Evolutionary conservation across 2,113 vertebrate genomes (phyloP).

Genomic region (Accipiter cooperii): DNA sequence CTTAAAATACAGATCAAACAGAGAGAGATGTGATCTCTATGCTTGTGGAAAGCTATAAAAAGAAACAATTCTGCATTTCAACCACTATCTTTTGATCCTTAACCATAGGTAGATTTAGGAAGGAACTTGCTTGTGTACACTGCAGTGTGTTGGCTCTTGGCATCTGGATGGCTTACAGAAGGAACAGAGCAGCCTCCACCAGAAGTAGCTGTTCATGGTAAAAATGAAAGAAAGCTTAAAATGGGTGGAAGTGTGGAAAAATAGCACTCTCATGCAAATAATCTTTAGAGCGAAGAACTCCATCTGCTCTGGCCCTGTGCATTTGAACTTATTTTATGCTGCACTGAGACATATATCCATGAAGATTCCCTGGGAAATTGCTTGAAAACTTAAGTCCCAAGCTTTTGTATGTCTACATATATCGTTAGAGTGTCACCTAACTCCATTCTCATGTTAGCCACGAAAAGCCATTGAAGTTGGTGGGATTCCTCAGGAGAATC

Average conservation of each 20-base stretch:
- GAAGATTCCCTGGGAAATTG: neutral
- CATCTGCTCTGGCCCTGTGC: neutral
- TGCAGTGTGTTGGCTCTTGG: neutral
- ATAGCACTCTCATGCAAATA: neutral
- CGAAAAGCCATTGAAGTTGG: neutral
- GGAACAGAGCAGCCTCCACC: neutral
- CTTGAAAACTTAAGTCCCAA: neutral
- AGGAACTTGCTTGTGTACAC: neutral
- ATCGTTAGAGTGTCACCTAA: neutral
- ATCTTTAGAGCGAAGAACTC: neutral
- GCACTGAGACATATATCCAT: neutral
- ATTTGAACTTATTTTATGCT: neutral
- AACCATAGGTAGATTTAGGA: neutral
- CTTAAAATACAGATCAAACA: neutral
- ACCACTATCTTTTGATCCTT: neutral
- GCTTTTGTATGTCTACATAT: neutral
- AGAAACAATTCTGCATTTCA: neutral
- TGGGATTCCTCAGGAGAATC: neutral
- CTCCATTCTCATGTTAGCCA: neutral
- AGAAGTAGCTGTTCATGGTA: neutral
- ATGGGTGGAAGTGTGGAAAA: neutral
- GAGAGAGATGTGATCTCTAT: neutral
- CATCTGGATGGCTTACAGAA: neutral
- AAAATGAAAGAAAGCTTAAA: neutral
- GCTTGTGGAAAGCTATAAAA: conserved; percentile 5